These are phyloP conservation scores for Reinhardtius hippoglossoides DNA, from an alignment of 2,113 vertebrate genomes.

Conservation along the genomic window DNA sequence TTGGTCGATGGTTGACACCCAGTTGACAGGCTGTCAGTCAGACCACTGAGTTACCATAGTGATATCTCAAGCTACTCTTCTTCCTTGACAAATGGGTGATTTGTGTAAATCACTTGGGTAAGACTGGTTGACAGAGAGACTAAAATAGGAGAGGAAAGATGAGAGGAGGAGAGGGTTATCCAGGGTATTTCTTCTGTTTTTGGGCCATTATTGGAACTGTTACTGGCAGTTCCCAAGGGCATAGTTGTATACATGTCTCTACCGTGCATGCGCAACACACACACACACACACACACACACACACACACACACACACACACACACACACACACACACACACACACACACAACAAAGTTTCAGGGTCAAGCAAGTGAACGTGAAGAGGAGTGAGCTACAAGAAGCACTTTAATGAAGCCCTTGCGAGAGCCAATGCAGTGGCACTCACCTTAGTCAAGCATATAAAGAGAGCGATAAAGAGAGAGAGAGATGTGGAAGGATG, in stretches of 20 bases:
- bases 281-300: slow-evolving; percentile 24
- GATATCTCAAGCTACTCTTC: slow-evolving; percentile 33
- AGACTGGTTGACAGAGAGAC: slow-evolving; percentile 13
- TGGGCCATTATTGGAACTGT: slow-evolving; percentile 49
- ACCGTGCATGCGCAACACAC: not conserved
- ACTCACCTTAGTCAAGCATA: slow-evolving; percentile 34
- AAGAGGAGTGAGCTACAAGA: slow-evolving; percentile 36
- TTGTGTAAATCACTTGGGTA: slow-evolving; percentile 50
- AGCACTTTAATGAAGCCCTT: slow-evolving; percentile 58
- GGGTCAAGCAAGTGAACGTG: slow-evolving; percentile 56
- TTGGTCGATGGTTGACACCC: slow-evolving; percentile 39
- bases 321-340: slow-evolving; percentile 26
- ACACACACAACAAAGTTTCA: slow-evolving; percentile 40
- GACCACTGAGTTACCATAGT: slow-evolving; percentile 41
- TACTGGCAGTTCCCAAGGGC: slow-evolving; percentile 29
- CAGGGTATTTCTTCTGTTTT: slow-evolving; percentile 42
- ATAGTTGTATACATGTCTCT: slow-evolving; percentile 11
- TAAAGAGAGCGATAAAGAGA: slow-evolving; percentile 33
- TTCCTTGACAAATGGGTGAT: slow-evolving; percentile 41
- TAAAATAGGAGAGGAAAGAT: not conserved
- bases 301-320: slow-evolving; percentile 16
- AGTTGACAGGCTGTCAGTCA: slow-evolving; percentile 63
- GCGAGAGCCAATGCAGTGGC: slow-evolving; percentile 33
- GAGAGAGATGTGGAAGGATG: slow-evolving; percentile 6
- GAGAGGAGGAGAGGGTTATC: slow-evolving; percentile 11